Evolutionary conservation across 2,888 invertebrate genomes (phyloP).

Genomic region (Trichogramma evanescens): DNA sequence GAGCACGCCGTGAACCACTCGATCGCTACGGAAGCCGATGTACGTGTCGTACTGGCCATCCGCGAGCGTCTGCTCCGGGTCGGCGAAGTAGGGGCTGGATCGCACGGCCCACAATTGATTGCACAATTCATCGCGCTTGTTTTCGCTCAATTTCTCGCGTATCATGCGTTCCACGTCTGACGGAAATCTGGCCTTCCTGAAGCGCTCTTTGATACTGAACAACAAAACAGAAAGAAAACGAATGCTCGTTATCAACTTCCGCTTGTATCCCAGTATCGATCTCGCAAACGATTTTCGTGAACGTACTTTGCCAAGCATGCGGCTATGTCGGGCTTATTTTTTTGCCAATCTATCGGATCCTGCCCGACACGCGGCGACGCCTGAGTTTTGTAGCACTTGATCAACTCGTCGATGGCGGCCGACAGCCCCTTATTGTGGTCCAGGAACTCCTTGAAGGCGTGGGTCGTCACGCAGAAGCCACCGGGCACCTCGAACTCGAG

Average conservation of each 20-base stretch:
- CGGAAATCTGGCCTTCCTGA: conserved; percentile 20
- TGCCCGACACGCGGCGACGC: too few species aligned
- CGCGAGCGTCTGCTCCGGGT: conserved; percentile 70
- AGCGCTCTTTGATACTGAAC: not conserved
- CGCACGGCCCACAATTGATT: conserved; percentile 55
- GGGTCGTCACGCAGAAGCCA: conserved; percentile 64
- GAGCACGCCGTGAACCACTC: conserved; percentile 55
- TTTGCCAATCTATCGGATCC: too few species aligned
- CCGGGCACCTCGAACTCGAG: conserved; percentile 56
- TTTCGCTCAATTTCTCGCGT: conserved; percentile 34
- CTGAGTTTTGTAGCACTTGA: conserved; percentile 31
- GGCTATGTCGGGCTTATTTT: too few species aligned
- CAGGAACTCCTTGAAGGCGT: conserved; percentile 57
- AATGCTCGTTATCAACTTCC: not conserved
- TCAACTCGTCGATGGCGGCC: conserved; percentile 50
- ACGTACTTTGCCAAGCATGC: too few species aligned
- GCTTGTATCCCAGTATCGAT: too few species aligned
- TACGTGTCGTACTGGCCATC: conserved; percentile 80
- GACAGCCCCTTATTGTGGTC: conserved; percentile 47
- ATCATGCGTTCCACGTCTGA: not conserved
- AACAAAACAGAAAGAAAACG: not conserved
- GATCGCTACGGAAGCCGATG: conserved; percentile 57
- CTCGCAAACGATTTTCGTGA: too few species aligned
- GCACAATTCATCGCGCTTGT: conserved; percentile 29
- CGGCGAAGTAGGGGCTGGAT: conserved; percentile 71